A percentile compares a stretch with the other conserved stretches of the same genome.
Conservation (phyloP, 2,113 vertebrate genomes). For the Silurus glanis region DNA sequence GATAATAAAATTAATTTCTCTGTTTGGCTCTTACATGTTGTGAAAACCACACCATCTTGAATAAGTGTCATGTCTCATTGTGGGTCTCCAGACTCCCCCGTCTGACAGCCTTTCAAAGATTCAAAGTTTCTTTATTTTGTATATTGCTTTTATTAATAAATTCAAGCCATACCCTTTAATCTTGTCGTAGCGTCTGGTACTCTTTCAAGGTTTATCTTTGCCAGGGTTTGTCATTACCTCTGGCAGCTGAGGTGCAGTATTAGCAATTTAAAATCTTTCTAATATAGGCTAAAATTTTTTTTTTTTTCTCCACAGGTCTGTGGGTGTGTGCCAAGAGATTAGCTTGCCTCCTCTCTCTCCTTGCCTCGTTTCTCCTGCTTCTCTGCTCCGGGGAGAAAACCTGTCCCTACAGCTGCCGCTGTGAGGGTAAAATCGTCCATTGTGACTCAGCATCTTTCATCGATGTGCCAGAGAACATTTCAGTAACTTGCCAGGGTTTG, state of each 20-base stretch:
- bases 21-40: no score
- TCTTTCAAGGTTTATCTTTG: neutral
- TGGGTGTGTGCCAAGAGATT: slow-evolving; percentile 66
- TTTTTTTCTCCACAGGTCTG: slow-evolving; percentile 60
- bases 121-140: neutral
- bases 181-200: neutral
- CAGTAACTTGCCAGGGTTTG: slow-evolving; percentile 91
- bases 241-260: neutral
- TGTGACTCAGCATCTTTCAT: slow-evolving; percentile 91
- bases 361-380: slow-evolving; percentile 72
- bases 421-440: slow-evolving; percentile 98
- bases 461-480: slow-evolving; percentile 95
- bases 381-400: slow-evolving; percentile 85
- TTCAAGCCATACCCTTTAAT: neutral
- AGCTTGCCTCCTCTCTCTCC: slow-evolving; percentile 81
- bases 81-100: no score
- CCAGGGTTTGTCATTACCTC: neutral
- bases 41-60: no score
- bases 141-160: neutral
- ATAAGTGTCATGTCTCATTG: no score
- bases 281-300: slow-evolving; percentile 11
- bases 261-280: neutral
- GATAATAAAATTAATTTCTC: no score
- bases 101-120: no score
- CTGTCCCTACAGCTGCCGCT: slow-evolving; percentile 91